Base-by-base conservation (phyloP, 1,140 invertebrate species). In the Hyles euphorbiae region DNA sequence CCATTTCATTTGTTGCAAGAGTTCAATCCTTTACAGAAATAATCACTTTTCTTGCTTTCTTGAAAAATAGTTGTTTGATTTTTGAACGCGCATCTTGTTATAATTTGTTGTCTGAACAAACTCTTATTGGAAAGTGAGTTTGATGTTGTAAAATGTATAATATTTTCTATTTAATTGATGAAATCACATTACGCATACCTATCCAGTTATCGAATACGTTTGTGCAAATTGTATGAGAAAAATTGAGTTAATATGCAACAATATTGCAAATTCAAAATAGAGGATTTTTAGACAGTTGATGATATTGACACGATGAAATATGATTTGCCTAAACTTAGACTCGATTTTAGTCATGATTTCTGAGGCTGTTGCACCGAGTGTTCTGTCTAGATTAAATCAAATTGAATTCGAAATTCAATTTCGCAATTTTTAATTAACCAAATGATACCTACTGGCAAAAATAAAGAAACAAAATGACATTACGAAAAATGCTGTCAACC, bases 71-170 rank as follows among this genome's bases (percentile, higher is more conserved):
- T 58, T 63, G 59, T 68, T 60, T 71, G 76, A 79, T 70, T 79
- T 83, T 78, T 79, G 82, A 82, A 81, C 78, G 68, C 70, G 65
- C 58, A 49, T 62, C 74, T 86, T 76, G 81, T 86, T 86, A 86
- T 75, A 84, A 76, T 72, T 76, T 87, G 84, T 74, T 74, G 61
- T 67, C 66, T 65, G 78, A 87, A 82, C 56, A 62, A 80, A 58
- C 72, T 74, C 58, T 64, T 5, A 40, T 8, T 40, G 5, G 36
- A 40, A 40, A 22, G 22, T 22, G 22, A 22, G 22, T 22, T 22
- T 22, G 22, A 22, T 22, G 22, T 22, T 22, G 22, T 22, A 22
- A 22, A 22, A 22, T 22, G 2, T 22, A 22, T 22, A 22, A 22
- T 22, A 22, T 22, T 22, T 22, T 22, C 22, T 22, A 22, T 22